A percentile compares a stretch with the other conserved stretches of the same genome.
phyloP scores from a whole-genome alignment of 2,888 invertebrate species.

The Ischnus inquisitorius region DNA sequence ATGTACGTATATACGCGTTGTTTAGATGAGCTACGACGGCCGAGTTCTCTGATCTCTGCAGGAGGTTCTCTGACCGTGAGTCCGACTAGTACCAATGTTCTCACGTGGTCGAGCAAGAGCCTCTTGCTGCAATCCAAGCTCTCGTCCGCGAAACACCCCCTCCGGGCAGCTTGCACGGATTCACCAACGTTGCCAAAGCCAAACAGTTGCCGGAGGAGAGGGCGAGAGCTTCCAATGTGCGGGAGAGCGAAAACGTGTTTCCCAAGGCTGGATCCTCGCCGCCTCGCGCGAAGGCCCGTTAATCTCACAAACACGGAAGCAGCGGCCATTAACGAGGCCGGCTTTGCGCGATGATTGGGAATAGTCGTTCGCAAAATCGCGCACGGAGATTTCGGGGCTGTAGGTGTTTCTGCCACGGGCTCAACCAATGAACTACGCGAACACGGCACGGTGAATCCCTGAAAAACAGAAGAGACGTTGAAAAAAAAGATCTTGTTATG shows the following conservation, averaged over 20 bases:
- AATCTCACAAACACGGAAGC: conserved; percentile 72
- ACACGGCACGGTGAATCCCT: conserved; percentile 12
- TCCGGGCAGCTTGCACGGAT: conserved; percentile 29
- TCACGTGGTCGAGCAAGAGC: conserved; percentile 19
- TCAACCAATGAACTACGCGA: conserved; percentile 30
- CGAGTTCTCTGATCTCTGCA: conserved; percentile 13
- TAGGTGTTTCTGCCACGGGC: conserved; percentile 1
- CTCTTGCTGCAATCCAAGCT: conserved; percentile 37
- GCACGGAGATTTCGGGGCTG: conserved; percentile 30
- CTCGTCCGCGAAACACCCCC: conserved; percentile 11
- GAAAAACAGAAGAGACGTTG: conserved; percentile 32
- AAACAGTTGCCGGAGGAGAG: conserved; percentile 51
- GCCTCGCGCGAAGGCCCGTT: conserved; percentile 43
- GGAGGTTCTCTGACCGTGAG: not conserved
- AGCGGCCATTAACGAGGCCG: conserved; percentile 71
- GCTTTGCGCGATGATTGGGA: conserved; percentile 78
- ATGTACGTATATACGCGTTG: not conserved
- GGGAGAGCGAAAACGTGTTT: not conserved
- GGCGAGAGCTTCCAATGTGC: not conserved
- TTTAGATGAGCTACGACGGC: conserved; percentile 13
- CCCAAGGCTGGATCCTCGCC: conserved; percentile 43
- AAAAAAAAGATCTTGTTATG: not conserved
- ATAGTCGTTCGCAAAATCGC: conserved; percentile 63
- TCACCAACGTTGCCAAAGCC: conserved; percentile 31
- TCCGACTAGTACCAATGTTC: not conserved